A percentile compares a stretch with the other conserved stretches of the same genome.
phyloP scores from a whole-genome alignment of 2,888 invertebrate species.

The Stegophylla sp. region DNA sequence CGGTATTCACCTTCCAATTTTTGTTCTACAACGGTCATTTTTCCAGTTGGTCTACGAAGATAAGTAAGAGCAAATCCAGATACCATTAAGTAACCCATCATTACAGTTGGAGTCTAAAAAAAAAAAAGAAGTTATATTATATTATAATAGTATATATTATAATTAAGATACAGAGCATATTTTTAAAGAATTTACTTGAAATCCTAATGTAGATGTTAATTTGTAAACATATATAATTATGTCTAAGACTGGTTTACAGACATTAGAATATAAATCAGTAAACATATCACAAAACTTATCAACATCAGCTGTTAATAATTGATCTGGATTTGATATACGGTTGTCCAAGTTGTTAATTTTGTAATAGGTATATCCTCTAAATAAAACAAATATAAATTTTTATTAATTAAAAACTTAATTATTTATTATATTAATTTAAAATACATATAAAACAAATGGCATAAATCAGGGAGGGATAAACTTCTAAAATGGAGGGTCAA shows the following conservation, averaged over 20 bases:
- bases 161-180: slow-evolving; percentile 39
- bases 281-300: slow-evolving; percentile 97
- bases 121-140: slow-evolving; percentile 8
- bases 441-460: too few relatives aligned
- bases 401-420: slow-evolving; percentile 16
- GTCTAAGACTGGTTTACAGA: slow-evolving; percentile 93
- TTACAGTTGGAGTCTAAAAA: slow-evolving; percentile 82
- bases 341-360: slow-evolving; percentile 95
- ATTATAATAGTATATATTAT: neutral
- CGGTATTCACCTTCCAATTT: slow-evolving; percentile 98
- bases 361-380: slow-evolving; percentile 92
- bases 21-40: slow-evolving; percentile 92
- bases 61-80: slow-evolving; percentile 88
- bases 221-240: slow-evolving; percentile 92
- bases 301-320: slow-evolving; percentile 92
- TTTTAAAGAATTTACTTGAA: slow-evolving; percentile 68
- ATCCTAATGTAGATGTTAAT: slow-evolving; percentile 84
- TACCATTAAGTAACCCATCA: slow-evolving; percentile 85
- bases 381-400: slow-evolving; percentile 33
- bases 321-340: slow-evolving; percentile 94
- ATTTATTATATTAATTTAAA: too few relatives aligned
- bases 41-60: slow-evolving; percentile 85
- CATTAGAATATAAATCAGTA: slow-evolving; percentile 93
- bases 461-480: too few relatives aligned
- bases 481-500: too few relatives aligned